Evolutionary conservation across 2,113 vertebrate genomes (phyloP), one percentile per base, ranked within the genome.

Genomic region (Tychaedon coryphoeus): DNA sequence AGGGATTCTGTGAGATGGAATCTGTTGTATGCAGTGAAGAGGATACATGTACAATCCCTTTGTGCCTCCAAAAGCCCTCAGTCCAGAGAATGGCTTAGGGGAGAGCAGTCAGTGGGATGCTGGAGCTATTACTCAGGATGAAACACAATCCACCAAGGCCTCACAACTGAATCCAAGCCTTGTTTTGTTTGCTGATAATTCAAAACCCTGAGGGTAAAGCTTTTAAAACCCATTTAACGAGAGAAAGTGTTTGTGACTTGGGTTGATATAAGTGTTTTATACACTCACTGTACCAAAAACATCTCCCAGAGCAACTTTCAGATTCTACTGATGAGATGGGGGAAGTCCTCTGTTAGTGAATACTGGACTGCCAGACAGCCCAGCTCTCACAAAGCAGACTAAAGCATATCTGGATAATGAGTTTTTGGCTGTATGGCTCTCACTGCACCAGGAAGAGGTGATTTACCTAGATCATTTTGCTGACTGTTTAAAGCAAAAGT

Each of bases 31-130:
- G 50, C 4, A 8, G 22, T 18, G 26, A 17, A 31, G 38, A 51
- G 42, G 9, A 34, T 12, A 3, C 16, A 19, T 0, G 0, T 8
- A 10, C 12, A 19, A 19, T 19, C 51, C 29, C 51, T 26, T 38
- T 6, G 7, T 57, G 31, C 31, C 40, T 75, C 57, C 42, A 42
- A 34, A 42, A 79, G 13, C 47, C 62, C 51, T 66, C 67, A 43
- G 51, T n/a, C 24, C 66, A 84, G 26, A 71, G 42, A 33, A n/a
- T 23, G 19, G 24, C 34, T 48, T 18, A 38, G 62, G 47, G 42
- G 5, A 78, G 10, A 51, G 24, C 15, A 74, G 26, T 31, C 71
- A 48, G 38, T 10, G 17, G 16, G 71, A 24, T 50, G 28, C 28
- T 65, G 31, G 42, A 61, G 28, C 47, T 25, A 6, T 53, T 51